Evolutionary conservation across 2,888 invertebrate species (phyloP).

Genomic region (Gisinianus flammeolus): DNA sequence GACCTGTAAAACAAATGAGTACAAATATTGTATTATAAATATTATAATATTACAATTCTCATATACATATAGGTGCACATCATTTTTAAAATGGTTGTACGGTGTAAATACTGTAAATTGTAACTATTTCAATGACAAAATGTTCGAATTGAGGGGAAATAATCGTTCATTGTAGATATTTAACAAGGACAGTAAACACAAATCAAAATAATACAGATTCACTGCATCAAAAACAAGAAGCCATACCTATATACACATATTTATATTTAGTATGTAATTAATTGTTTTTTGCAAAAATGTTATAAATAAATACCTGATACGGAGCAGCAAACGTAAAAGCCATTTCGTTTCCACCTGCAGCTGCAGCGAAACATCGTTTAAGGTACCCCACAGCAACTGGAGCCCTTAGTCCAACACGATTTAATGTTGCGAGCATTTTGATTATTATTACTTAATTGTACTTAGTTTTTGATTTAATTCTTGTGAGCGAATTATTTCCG

Average conservation of each 20-base stretch:
- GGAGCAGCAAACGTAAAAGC: constrained; percentile 89
- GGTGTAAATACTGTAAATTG: too few relatives aligned
- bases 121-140: too few relatives aligned
- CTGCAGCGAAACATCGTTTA: constrained; percentile 68
- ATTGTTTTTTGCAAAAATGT: neutral
- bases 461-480: too few relatives aligned
- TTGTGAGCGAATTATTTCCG: too few relatives aligned
- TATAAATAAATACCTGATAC: constrained; percentile 71
- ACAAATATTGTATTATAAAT: too few relatives aligned
- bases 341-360: constrained; percentile 70
- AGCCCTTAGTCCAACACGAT: constrained; percentile 44
- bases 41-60: too few relatives aligned
- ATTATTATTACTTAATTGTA: too few relatives aligned
- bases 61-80: too few relatives aligned
- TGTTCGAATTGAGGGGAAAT: too few relatives aligned
- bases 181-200: too few relatives aligned
- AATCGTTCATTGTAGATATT: too few relatives aligned
- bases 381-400: constrained; percentile 38
- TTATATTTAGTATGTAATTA: neutral
- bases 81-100: too few relatives aligned
- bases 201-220: neutral
- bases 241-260: neutral
- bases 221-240: neutral
- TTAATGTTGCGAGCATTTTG: constrained; percentile 47
- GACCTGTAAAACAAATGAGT: constrained; percentile 72